phyloP scores from a whole-genome alignment of 2,113 vertebrate genomes.

The Chloropsis cyanopogon region DNA sequence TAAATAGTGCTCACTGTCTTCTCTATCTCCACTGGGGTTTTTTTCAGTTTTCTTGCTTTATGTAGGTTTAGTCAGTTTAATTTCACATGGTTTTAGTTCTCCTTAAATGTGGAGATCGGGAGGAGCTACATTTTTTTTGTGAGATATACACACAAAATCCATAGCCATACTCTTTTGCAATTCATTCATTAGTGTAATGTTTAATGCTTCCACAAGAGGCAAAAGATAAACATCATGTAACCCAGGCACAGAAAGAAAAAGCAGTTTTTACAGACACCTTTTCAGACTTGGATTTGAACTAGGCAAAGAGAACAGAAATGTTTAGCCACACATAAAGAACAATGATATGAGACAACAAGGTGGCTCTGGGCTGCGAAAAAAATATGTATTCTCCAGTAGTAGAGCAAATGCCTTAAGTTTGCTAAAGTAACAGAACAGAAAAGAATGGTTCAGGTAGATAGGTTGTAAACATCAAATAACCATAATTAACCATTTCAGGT shows the following conservation, averaged over 20 bases:
- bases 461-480: neutral
- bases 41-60: neutral
- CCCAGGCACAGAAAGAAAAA: conserved; percentile 32
- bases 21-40: fast-evolving
- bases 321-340: neutral
- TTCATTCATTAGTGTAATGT: conserved; percentile 23
- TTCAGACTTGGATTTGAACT: neutral
- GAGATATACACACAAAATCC: neutral
- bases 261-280: neutral
- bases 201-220: conserved; percentile 47
- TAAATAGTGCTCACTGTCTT: neutral
- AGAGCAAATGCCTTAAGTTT: neutral
- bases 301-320: neutral
- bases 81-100: neutral
- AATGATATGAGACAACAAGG: neutral
- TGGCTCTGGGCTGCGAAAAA: neutral
- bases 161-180: neutral
- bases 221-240: conserved; percentile 29
- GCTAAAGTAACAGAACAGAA: neutral
- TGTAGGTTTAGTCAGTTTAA: neutral
- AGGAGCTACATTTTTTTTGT: neutral
- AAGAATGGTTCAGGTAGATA: neutral
- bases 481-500: neutral
- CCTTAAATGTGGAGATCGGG: neutral
- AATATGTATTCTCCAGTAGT: neutral